Percentiles rank a stretch among this genome's conserved stretches.
Evolutionary conservation across 2,113 vertebrate species (phyloP).

Genomic region (Eidolon helvum): DNA sequence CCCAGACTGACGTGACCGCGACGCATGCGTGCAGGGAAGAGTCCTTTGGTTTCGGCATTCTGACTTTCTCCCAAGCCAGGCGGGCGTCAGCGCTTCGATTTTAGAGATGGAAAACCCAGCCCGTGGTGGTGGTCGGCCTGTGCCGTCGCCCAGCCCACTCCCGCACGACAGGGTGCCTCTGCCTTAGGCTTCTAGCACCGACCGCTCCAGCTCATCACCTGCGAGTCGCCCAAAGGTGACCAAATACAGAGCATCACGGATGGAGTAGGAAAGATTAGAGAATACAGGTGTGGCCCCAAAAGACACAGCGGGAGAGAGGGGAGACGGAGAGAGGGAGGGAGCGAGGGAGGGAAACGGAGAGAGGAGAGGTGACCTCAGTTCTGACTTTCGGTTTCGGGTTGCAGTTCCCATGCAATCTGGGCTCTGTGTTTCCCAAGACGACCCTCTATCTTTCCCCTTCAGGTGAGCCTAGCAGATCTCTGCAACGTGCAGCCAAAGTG

Average conservation of each 20-base stretch:
- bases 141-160: no score
- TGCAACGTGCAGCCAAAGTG: neutral
- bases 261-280: neutral
- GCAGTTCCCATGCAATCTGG: neutral
- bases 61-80: neutral
- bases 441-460: neutral
- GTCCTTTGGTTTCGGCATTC: accelerated
- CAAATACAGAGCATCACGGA: neutral
- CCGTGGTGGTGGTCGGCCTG: neutral
- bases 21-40: accelerated
- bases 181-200: neutral
- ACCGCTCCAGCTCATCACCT: neutral
- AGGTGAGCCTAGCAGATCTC: neutral
- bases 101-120: no score
- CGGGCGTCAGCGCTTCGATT: accelerated
- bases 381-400: neutral
- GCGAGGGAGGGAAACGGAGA: neutral
- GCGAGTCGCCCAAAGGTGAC: neutral
- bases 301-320: no score
- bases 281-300: accelerated
- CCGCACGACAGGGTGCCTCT: neutral
- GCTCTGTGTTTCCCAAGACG: neutral
- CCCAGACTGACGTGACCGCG: neutral
- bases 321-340: neutral
- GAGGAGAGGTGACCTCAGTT: neutral